Conservation (phyloP, 2,113 vertebrate genomes). For the Phaetusa simplex region DNA sequence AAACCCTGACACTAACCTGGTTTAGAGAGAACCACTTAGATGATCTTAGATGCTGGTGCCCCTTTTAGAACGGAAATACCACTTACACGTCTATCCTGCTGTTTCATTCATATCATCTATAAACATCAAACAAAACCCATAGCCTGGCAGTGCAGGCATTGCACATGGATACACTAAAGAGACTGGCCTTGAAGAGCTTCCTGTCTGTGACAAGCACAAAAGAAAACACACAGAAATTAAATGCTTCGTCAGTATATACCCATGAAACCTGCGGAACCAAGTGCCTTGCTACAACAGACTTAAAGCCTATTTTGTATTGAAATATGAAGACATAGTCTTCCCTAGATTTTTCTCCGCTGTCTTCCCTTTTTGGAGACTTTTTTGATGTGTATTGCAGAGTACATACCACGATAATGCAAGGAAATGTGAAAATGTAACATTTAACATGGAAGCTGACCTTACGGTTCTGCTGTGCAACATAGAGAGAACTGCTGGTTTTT, state of each 20-base stretch:
- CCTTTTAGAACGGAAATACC: neutral
- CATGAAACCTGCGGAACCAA: neutral
- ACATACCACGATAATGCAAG: neutral
- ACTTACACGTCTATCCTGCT: neutral
- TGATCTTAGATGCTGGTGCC: neutral
- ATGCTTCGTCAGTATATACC: neutral
- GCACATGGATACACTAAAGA: accelerated
- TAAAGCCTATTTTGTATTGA: neutral
- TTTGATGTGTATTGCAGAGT: neutral
- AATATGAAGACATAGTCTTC: neutral
- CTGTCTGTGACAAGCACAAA: neutral
- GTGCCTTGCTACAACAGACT: neutral
- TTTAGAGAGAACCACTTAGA: neutral
- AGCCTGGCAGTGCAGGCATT: neutral
- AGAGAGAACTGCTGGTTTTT: neutral
- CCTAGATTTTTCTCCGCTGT: neutral
- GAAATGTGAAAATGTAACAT: neutral
- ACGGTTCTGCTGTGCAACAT: neutral
- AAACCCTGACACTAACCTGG: neutral
- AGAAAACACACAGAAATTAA: neutral
- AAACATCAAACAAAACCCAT: neutral
- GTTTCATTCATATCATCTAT: neutral
- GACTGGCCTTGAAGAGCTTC: neutral
- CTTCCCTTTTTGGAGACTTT: neutral
- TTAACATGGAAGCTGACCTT: neutral